A percentile compares a stretch with the other conserved stretches of the same genome.
phyloP scores from a whole-genome alignment of 2,797 vertebrate species.

The Ctenopoma kingsleyae region DNA sequence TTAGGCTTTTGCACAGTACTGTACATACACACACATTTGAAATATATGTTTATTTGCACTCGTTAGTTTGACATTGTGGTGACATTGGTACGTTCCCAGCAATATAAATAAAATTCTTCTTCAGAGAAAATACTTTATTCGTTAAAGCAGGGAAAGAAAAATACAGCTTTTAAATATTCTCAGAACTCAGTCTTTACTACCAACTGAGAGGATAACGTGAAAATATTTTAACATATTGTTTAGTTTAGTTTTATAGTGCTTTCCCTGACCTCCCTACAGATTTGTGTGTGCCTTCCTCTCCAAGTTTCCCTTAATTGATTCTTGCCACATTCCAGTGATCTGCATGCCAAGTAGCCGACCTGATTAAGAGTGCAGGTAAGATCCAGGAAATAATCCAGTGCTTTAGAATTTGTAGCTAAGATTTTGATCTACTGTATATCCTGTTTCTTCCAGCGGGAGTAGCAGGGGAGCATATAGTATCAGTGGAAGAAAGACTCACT shows the following conservation, averaged over 20 bases:
- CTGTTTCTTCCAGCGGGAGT: conserved; percentile 19
- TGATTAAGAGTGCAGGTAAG: conserved; percentile 49
- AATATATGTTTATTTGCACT: background rate
- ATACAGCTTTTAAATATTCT: conserved; percentile 25
- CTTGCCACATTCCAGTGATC: conserved; percentile 16
- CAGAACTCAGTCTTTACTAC: background rate
- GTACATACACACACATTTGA: background rate
- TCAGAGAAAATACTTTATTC: conserved; percentile 45
- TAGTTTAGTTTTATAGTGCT: conserved; percentile 44
- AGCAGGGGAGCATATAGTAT: background rate
- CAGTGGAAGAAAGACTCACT: conserved; percentile 10
- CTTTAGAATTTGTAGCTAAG: conserved; percentile 17
- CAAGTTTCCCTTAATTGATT: conserved; percentile 51
- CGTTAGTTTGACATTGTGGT: conserved; percentile 12
- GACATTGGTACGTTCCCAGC: conserved; percentile 22
- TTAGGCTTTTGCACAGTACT: no score
- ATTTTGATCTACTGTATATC: background rate
- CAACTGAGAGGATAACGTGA: conserved; percentile 36
- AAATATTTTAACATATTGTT: conserved; percentile 24
- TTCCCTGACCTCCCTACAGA: conserved; percentile 17
- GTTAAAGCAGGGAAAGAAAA: conserved; percentile 43
- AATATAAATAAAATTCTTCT: conserved; percentile 24
- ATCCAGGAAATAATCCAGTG: conserved; percentile 27
- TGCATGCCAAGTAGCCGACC: conserved; percentile 9
- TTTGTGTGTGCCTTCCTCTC: conserved; percentile 2